A percentile compares a stretch with the other conserved stretches of the same genome.
These are phyloP conservation scores for Equus quagga DNA, from an alignment of 2,113 vertebrate genomes.

Conservation along the genomic window DNA sequence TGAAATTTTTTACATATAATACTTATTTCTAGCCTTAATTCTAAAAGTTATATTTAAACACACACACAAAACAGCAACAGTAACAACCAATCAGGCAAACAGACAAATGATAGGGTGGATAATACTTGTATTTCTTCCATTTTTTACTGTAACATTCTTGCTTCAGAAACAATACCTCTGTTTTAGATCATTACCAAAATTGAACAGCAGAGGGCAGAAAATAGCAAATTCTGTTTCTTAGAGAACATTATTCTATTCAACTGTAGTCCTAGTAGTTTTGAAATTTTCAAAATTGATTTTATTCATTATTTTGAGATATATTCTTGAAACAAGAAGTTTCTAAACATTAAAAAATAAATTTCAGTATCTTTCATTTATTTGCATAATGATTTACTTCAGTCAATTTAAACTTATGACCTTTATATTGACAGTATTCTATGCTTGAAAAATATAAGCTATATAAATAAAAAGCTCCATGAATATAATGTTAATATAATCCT, in stretches of 20 bases:
- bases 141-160: neutral
- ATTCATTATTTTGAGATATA: slow-evolving; percentile 1
- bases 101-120: neutral
- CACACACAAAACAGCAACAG: neutral
- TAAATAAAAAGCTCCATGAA: neutral
- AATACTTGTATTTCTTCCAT: neutral
- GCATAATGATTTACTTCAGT: neutral
- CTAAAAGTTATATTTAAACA: neutral
- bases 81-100: neutral
- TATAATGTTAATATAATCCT: neutral
- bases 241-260: neutral
- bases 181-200: slow-evolving; percentile 60
- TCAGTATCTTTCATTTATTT: slow-evolving; percentile 6
- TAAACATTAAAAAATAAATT: neutral
- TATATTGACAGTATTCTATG: slow-evolving; percentile 8
- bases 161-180: neutral
- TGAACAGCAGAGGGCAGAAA: slow-evolving; percentile 82
- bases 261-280: neutral
- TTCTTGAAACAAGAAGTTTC: neutral
- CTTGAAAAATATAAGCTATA: neutral
- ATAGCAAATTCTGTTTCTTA: slow-evolving; percentile 31
- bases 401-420: neutral
- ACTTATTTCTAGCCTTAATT: neutral
- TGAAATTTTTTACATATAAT: neutral
- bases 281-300: slow-evolving; percentile 54